Percentiles rank a stretch among this genome's conserved stretches.
Conservation (phyloP, 2,113 vertebrate species). For the Lepidothrix coronata region DNA sequence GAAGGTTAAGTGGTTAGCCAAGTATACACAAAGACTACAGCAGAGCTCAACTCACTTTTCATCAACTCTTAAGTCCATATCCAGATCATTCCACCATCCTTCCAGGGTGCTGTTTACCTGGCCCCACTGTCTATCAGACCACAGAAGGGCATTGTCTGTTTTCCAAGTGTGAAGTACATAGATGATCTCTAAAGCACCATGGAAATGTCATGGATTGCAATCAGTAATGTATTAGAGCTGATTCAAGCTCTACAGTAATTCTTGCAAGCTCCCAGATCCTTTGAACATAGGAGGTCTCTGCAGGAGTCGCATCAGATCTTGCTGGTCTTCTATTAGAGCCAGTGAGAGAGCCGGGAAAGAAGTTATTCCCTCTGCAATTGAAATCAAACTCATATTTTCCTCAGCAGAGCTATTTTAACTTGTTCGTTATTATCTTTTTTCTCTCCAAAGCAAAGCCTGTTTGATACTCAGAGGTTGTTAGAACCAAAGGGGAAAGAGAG, state of each 20-base stretch:
- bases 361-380: constrained; percentile 41
- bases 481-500: constrained; percentile 47
- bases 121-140: background rate
- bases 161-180: background rate
- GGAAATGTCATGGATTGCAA: background rate
- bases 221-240: background rate
- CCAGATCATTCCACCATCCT: background rate
- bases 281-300: background rate
- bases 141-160: background rate
- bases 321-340: constrained; percentile 27
- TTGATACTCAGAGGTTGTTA: constrained; percentile 47
- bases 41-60: background rate
- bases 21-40: background rate
- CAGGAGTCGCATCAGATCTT: background rate
- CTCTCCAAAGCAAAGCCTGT: constrained; percentile 46
- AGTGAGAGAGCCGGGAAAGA: background rate
- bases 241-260: background rate
- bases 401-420: constrained; percentile 68
- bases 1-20: background rate
- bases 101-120: background rate
- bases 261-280: constrained; percentile 1
- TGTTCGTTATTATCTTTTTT: constrained; percentile 62
- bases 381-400: constrained; percentile 67
- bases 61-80: background rate
- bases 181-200: background rate